Base-by-base conservation (phyloP, 2,888 invertebrate genomes). In the Criorhina ranunculi region DNA sequence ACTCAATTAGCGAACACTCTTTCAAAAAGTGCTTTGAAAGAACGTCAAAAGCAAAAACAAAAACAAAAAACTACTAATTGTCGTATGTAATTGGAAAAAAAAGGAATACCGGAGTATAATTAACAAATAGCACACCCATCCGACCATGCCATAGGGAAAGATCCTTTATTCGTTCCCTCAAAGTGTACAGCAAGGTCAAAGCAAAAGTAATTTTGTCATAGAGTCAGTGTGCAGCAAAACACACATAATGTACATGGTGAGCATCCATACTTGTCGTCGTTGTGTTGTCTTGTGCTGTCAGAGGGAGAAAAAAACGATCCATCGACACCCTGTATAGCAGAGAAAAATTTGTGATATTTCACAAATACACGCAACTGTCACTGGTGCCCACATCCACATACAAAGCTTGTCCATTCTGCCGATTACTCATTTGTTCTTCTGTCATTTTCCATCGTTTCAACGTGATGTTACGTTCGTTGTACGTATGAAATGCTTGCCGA, bases 111-210 rank as follows among this genome's bases (percentile, higher is more conserved):
- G 17, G 29, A 67, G 66, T 59, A 73, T 80, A 73, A 80, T 80
- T 80, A 73, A 80, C 79, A 80, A 80, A 73, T 67, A 80, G 73
- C 66, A 73, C 55, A 80, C 46, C 66, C 73, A 73, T 37, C 57
- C 55, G 24, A 49, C 46, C 57, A 44, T 46, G 53, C 7, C 9
- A 42, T n/a, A 33, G 17, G n/a, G n/a, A 33, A 57, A 19, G 46
- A 49, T 17, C 24, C 24, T 24, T 24, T 46, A 17, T n/a, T 40
- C 42, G 62, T 46, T 42, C 46, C 37, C 57, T 49, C 49, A 60
- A 53, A 67, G 67, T 53, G 53, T 51, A 51, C 62, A 70, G 55
- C 78, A 70, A 57, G 57, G 70, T 78, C 64, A 70, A 57, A 64
- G 64, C 57, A 76, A 35, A 55, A 70, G 64, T 69, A 53, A 60